Percentiles rank a stretch among this genome's conserved stretches.
Conservation (phyloP, 1,140 invertebrate species). For the Pseudomyrmex flavicornis region DNA sequence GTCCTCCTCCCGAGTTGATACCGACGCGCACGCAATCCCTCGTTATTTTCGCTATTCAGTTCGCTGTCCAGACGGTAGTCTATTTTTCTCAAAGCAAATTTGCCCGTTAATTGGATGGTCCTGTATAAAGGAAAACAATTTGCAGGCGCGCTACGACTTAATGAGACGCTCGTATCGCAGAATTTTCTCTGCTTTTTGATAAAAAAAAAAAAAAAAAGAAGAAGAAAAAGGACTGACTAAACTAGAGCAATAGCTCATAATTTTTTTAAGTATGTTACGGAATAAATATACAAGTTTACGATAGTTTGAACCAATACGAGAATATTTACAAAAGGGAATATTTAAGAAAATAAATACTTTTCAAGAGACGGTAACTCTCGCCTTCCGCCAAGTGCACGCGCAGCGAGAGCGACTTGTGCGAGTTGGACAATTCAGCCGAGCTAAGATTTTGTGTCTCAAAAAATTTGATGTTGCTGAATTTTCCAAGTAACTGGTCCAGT, state of each 20-base stretch:
- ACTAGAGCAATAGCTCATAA: background rate
- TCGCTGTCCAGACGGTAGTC: background rate
- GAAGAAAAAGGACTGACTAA: background rate
- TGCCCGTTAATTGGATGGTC: slow-evolving; percentile 49
- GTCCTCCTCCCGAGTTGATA: slow-evolving; percentile 12
- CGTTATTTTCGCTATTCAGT: slow-evolving; percentile 36
- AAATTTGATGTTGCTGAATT: too few relatives aligned
- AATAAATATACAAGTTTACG: background rate
- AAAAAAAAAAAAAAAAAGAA: background rate
- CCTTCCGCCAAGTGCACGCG: too few relatives aligned
- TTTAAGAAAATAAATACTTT: too few relatives aligned
- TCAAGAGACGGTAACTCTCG: too few relatives aligned
- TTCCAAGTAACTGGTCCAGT: too few relatives aligned
- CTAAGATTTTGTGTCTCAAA: too few relatives aligned
- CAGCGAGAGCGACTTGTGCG: too few relatives aligned
- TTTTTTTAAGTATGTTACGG: background rate
- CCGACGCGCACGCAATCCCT: slow-evolving; percentile 11
- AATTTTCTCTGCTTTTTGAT: too few relatives aligned
- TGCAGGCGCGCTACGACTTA: slow-evolving; percentile 7
- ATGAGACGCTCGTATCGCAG: slow-evolving; percentile 36
- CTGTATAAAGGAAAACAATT: slow-evolving; percentile 43
- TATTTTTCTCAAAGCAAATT: slow-evolving; percentile 55
- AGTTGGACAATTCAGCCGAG: too few relatives aligned
- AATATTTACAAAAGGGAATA: too few relatives aligned
- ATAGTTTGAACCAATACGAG: too few relatives aligned